Evolutionary conservation across 2,888 invertebrate species (phyloP).

Genomic region (Hyposoter didymator): DNA sequence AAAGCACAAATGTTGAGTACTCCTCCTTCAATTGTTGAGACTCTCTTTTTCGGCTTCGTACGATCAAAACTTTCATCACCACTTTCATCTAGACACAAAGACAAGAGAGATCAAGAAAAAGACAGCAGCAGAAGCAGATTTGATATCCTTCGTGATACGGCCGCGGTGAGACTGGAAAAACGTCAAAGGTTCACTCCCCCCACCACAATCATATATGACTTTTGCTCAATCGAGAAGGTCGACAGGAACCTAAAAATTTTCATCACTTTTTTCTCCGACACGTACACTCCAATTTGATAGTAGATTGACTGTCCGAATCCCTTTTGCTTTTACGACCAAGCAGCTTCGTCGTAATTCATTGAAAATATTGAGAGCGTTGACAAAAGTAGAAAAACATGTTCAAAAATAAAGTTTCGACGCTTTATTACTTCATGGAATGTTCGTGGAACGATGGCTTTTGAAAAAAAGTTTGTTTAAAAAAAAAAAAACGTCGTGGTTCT

Average conservation of each 20-base stretch:
- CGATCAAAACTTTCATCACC: conserved; percentile 65
- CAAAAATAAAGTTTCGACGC: background rate
- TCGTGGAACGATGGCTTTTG: background rate
- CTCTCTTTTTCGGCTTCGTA: conserved; percentile 58
- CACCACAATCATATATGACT: conserved; percentile 49
- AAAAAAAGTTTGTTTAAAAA: background rate
- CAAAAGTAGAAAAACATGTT: background rate
- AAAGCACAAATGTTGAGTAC: conserved; percentile 11
- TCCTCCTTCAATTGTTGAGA: conserved; percentile 8
- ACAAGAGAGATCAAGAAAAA: conserved; percentile 52
- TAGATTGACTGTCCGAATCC: conserved; percentile 45
- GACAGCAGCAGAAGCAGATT: conserved; percentile 48
- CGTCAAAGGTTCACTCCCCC: conserved; percentile 55
- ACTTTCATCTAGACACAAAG: conserved; percentile 69
- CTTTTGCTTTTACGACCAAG: background rate
- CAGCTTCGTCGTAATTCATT: background rate
- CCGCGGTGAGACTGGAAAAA: conserved; percentile 55
- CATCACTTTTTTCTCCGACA: conserved; percentile 42
- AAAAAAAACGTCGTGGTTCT: background rate
- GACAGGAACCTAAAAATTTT: conserved; percentile 49
- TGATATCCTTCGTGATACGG: conserved; percentile 35
- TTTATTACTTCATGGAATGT: background rate
- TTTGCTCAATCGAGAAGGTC: background rate
- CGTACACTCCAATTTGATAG: conserved; percentile 33
- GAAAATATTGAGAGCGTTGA: background rate